phyloP scores from a whole-genome alignment of 1,140 invertebrate genomes.

The Cecropterus lyciades region DNA sequence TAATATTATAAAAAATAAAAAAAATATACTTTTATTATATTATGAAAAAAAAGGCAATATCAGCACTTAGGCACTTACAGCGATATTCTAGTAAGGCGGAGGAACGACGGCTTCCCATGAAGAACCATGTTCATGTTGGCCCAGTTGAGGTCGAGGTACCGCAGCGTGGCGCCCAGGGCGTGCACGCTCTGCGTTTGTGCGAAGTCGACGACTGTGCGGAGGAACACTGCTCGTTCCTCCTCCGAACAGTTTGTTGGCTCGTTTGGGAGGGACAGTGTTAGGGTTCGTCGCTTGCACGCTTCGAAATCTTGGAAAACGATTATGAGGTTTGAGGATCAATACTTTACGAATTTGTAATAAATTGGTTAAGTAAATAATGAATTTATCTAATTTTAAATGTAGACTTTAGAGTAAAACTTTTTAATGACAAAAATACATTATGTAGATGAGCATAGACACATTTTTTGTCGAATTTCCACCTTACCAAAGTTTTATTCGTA shows the following conservation, averaged over 20 bases:
- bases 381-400: too few relatives aligned
- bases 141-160: conserved; percentile 90
- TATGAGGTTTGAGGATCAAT: too few relatives aligned
- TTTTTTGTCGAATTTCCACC: too few relatives aligned
- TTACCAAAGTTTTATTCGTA: too few relatives aligned
- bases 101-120: conserved; percentile 84
- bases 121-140: conserved; percentile 83
- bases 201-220: conserved; percentile 89
- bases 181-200: conserved; percentile 87
- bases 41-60: neutral
- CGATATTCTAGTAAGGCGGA: conserved; percentile 86
- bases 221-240: conserved; percentile 86
- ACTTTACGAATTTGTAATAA: too few relatives aligned
- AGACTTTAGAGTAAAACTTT: too few relatives aligned
- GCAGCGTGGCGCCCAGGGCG: conserved; percentile 89
- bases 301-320: conserved; percentile 82
- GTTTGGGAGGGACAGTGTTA: conserved; percentile 85
- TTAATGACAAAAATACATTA: too few relatives aligned
- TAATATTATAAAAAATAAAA: too few relatives aligned
- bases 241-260: conserved; percentile 85
- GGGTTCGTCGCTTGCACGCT: conserved; percentile 86
- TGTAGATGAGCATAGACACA: too few relatives aligned
- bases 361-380: too few relatives aligned
- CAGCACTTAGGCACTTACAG: conserved; percentile 86
- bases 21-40: too few relatives aligned